phyloP scores from a whole-genome alignment of 1,140 invertebrate species.

The Propsilocerus akamusi region DNA sequence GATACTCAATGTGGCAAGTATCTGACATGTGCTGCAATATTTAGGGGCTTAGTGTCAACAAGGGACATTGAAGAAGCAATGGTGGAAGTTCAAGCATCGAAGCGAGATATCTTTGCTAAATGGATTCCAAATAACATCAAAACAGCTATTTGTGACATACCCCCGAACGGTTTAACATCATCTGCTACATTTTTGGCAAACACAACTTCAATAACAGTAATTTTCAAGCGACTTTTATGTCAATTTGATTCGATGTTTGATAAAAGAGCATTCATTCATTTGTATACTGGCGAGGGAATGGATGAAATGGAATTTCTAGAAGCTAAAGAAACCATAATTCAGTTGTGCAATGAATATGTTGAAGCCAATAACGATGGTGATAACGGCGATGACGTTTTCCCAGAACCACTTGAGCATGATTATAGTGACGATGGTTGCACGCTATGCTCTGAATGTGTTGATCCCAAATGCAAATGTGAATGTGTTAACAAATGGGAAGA shows the following conservation, averaged over 20 bases:
- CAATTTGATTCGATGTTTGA: not conserved
- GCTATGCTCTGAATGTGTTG: too few species aligned
- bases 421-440: not conserved
- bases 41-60: slow-evolving; percentile 42
- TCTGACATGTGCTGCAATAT: slow-evolving; percentile 48
- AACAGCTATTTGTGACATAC: slow-evolving; percentile 53
- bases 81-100: slow-evolving; percentile 56
- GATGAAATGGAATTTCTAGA: slow-evolving; percentile 56
- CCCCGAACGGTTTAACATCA: slow-evolving; percentile 45
- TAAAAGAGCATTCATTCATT: slow-evolving; percentile 45
- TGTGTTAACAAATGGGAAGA: too few species aligned
- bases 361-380: not conserved
- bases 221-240: not conserved
- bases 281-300: slow-evolving; percentile 60
- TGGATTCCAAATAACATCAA: slow-evolving; percentile 63
- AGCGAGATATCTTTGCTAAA: slow-evolving; percentile 55
- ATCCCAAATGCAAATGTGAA: too few species aligned
- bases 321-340: not conserved
- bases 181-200: slow-evolving; percentile 49
- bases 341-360: not conserved
- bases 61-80: slow-evolving; percentile 41
- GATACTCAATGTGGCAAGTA: slow-evolving; percentile 44
- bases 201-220: slow-evolving; percentile 44
- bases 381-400: not conserved
- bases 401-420: not conserved